Evolutionary conservation across 2,797 vertebrate genomes (phyloP).

Genomic region (Cyclura pinguis): DNA sequence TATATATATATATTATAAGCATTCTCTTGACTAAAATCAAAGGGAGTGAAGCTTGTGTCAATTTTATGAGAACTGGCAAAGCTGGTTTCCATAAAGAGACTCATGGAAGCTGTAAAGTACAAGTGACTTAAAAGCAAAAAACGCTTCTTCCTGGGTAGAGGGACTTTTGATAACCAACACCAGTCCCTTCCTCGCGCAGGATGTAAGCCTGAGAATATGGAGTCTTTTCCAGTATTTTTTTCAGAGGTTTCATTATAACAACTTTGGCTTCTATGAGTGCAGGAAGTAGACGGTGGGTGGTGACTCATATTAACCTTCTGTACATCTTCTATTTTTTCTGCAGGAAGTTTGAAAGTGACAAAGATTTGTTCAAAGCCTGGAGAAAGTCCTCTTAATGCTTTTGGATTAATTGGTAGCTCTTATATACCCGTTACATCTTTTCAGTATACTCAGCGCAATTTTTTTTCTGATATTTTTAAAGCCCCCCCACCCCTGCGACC

Average conservation of each 20-base stretch:
- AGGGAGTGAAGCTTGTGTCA: too few species aligned
- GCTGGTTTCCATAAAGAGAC: not conserved
- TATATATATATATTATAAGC: not conserved
- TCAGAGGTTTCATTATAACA: not conserved
- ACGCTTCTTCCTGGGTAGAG: not conserved
- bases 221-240: not conserved
- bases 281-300: conserved; percentile 37
- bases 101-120: not conserved
- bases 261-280: not conserved
- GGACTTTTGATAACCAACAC: not conserved
- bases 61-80: not conserved
- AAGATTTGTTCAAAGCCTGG: conserved; percentile 42
- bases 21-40: not conserved
- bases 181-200: not conserved
- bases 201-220: not conserved
- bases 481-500: conserved; percentile 3
- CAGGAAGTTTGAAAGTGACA: conserved; percentile 31
- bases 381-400: conserved; percentile 42
- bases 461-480: not conserved
- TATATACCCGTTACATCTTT: conserved; percentile 58
- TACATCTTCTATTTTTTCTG: conserved; percentile 39
- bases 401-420: conserved; percentile 66
- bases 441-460: not conserved
- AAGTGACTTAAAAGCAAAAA: not conserved
- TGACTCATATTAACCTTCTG: conserved; percentile 33